Base-by-base conservation (phyloP, 2,888 invertebrate genomes). In the Netelia virgata region DNA sequence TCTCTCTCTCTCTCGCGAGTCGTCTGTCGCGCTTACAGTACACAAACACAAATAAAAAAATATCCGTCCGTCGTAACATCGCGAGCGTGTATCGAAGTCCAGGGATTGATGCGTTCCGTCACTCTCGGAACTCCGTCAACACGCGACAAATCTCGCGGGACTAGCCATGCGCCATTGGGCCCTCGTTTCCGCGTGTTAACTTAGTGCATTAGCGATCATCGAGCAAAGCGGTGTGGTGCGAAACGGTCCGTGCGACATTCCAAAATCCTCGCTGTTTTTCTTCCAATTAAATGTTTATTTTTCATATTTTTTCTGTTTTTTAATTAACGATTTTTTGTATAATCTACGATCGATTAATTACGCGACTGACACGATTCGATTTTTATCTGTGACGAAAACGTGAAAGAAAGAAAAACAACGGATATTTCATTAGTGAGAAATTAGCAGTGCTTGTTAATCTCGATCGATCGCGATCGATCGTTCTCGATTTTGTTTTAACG, bases 131-230 rank as follows among this genome's bases (percentile, higher is more conserved):
- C 69, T 47, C 28, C 69, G 70, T 70, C 53, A 66, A 78, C 74
- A 78, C 72, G 74, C 81, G 81, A 80, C 78, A 78, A 57, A 74
- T 82, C 66, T 47, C n/a, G 63, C 6, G 55, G 64, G 55, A 53
- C 18, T 28, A 77, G 76, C 85, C 85, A 87, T 86, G 85, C 84
- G 86, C 85, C 83, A 82, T 75, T 76, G 82, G 82, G 28, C 28
- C 66, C 70, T 47, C 81, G 82, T 82, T 86, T 72, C 83, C 81
- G 79, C 61, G 84, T 84, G 78, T 85, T n/a, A 80, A 87, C 86
- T 85, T 87, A 88, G 88, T 88, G 84, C 81, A 86, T 86, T 82
- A 84, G 79, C 82, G 88, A 86, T 86, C 88, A 88, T 80, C 86
- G 87, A 70, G 63, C 83, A 82, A 85, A 82, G 79, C 86, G 79